phyloP scores from a whole-genome alignment of 1,140 invertebrate genomes.

The Drosophila subpulchrella region DNA sequence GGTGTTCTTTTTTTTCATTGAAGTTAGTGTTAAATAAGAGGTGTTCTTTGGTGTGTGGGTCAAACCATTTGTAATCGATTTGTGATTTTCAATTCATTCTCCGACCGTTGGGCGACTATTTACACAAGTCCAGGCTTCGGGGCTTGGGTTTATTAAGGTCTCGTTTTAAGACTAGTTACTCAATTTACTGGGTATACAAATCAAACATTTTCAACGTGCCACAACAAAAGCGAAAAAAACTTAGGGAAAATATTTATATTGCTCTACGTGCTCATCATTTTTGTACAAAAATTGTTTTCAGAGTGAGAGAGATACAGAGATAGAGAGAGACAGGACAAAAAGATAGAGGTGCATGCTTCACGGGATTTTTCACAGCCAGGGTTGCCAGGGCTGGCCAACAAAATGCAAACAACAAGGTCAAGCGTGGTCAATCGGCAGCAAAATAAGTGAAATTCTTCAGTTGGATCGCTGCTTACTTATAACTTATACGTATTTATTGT shows the following conservation, averaged over 20 bases:
- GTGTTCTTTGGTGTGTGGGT: constrained; percentile 7
- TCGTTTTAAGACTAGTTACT: constrained; percentile 13
- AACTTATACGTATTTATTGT: constrained; percentile 27
- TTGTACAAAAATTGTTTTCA: constrained; percentile 16
- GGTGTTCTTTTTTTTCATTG: constrained; percentile 6
- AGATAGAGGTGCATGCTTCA: constrained; percentile 24
- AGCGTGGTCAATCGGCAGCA: constrained; percentile 29
- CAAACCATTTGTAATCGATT: constrained; percentile 19
- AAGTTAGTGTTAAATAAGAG: constrained; percentile 7
- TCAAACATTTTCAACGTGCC: constrained; percentile 35
- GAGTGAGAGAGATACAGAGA: background rate
- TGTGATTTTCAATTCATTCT: constrained; percentile 21
- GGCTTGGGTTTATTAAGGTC: background rate
- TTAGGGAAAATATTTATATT: constrained; percentile 11
- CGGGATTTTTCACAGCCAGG: constrained; percentile 30
- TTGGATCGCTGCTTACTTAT: constrained; percentile 24
- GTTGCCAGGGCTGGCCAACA: constrained; percentile 41
- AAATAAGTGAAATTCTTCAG: constrained; percentile 15
- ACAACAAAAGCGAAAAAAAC: constrained; percentile 37
- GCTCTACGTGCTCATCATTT: constrained; percentile 26
- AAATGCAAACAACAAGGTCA: constrained; percentile 50
- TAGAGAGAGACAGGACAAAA: constrained; percentile 6
- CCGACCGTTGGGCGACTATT: constrained; percentile 23
- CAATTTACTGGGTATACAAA: constrained; percentile 24
- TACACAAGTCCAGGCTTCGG: constrained; percentile 30